Evolutionary conservation across 30 jellyfish, hydroid and myxozoan genomes (phyloP).

Genomic region (Cassiopea andromeda): DNA sequence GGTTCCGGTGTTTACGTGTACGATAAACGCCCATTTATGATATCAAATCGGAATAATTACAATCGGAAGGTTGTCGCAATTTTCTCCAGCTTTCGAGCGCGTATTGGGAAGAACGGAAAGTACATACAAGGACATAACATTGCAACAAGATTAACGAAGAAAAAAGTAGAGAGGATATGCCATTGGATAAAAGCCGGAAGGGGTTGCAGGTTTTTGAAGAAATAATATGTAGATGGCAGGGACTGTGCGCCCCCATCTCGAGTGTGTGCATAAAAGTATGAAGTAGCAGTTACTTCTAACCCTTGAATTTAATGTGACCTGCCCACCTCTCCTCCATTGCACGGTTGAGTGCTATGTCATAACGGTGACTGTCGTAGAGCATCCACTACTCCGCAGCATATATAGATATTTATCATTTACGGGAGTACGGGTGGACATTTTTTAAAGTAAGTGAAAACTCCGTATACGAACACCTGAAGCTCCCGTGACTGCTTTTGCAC

Average conservation of each 20-base stretch:
- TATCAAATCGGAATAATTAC: neutral
- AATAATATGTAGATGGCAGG: neutral
- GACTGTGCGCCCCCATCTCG: neutral
- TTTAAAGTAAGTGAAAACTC: conserved; percentile 9
- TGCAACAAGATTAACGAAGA: conserved; percentile 88
- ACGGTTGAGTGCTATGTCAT: neutral
- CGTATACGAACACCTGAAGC: conserved; percentile 3
- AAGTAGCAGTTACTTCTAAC: neutral
- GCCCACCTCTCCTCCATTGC: neutral
- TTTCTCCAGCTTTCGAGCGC: conserved; percentile 75
- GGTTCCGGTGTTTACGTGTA: conserved; percentile 97
- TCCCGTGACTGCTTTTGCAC: conserved; percentile 48
- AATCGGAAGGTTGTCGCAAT: conserved; percentile 82
- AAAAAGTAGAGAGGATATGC: conserved; percentile 85
- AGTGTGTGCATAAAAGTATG: neutral
- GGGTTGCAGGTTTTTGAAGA: conserved; percentile 54
- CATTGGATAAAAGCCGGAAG: conserved; percentile 91
- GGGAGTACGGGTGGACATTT: neutral
- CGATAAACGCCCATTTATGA: conserved; percentile 36
- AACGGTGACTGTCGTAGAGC: neutral
- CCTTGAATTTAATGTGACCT: neutral
- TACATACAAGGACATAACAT: conserved; percentile 54
- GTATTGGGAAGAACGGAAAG: conserved; percentile 49
- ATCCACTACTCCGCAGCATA: neutral
- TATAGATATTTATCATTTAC: neutral